A percentile compares a stretch with the other conserved stretches of the same genome.
These are phyloP conservation scores for Microplitis deprimator DNA, from an alignment of 2,888 invertebrate species.

Conservation along the genomic window DNA sequence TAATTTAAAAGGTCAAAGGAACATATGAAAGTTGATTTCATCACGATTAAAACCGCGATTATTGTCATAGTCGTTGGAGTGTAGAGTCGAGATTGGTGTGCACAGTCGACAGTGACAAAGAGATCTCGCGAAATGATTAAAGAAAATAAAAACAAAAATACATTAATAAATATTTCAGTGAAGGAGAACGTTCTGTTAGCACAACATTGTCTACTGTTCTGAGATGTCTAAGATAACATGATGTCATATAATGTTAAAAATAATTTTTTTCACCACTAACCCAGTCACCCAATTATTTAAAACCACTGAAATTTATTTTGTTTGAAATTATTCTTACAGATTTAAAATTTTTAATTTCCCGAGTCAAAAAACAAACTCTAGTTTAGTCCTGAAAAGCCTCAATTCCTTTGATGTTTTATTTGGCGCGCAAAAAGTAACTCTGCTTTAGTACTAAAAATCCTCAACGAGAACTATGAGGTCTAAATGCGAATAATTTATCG, in stretches of 20 bases:
- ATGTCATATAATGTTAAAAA: conserved; percentile 29
- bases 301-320: conserved; percentile 33
- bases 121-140: conserved; percentile 8
- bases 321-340: background rate
- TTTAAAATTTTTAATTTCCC: background rate
- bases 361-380: background rate
- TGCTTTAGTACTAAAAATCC: too few species aligned
- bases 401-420: too few species aligned
- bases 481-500: too few species aligned
- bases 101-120: background rate
- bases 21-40: background rate
- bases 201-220: conserved; percentile 11
- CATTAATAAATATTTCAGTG: conserved; percentile 2
- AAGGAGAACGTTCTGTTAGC: background rate
- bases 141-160: conserved; percentile 19
- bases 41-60: background rate
- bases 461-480: background rate
- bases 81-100: background rate
- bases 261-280: conserved; percentile 43
- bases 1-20: background rate
- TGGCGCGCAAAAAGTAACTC: too few species aligned
- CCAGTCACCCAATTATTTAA: conserved; percentile 60
- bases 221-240: background rate
- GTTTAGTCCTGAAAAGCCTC: too few species aligned
- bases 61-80: background rate